These are phyloP conservation scores for Drosophila setosimentum DNA, from an alignment of 2,888 invertebrate species.

Conservation along the genomic window DNA sequence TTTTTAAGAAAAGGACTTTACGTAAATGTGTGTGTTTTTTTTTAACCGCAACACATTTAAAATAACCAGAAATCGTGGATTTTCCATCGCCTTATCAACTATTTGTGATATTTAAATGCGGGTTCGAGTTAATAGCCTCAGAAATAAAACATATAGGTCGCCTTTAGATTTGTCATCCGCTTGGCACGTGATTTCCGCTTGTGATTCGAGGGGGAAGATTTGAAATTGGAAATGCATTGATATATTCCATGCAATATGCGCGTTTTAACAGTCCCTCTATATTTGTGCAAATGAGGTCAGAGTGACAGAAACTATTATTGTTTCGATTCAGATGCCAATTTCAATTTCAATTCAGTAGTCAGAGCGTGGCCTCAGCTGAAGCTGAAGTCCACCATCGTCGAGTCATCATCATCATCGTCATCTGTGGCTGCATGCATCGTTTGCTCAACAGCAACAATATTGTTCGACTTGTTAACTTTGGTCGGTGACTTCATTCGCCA, in stretches of 20 bases:
- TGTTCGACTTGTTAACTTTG: conserved; percentile 25
- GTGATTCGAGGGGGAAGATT: conserved; percentile 3
- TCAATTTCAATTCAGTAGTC: conserved; percentile 20
- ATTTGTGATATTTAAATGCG: conserved; percentile 7
- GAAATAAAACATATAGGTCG: conserved; percentile 8
- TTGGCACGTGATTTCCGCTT: conserved; percentile 10
- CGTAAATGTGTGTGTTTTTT: neutral
- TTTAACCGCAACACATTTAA: neutral
- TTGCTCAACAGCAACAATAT: conserved; percentile 1
- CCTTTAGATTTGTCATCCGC: conserved; percentile 40
- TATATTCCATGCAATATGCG: conserved; percentile 20
- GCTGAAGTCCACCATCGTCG: neutral
- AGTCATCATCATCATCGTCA: conserved; percentile 16
- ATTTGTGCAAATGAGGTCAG: conserved; percentile 26
- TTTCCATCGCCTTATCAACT: conserved; percentile 8
- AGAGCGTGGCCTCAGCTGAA: neutral
- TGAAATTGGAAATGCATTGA: conserved; percentile 34
- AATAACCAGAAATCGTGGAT: neutral
- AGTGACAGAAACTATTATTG: conserved; percentile 2
- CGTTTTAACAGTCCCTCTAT: conserved; percentile 29
- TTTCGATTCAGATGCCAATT: conserved; percentile 19
- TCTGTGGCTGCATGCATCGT: conserved; percentile 33
- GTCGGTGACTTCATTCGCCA: conserved; percentile 49
- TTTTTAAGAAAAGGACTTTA: conserved; percentile 22
- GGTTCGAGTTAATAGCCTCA: conserved; percentile 23